These are phyloP conservation scores for Scylla paramamosain DNA, from an alignment of 1,140 invertebrate species.

Conservation along the genomic window DNA sequence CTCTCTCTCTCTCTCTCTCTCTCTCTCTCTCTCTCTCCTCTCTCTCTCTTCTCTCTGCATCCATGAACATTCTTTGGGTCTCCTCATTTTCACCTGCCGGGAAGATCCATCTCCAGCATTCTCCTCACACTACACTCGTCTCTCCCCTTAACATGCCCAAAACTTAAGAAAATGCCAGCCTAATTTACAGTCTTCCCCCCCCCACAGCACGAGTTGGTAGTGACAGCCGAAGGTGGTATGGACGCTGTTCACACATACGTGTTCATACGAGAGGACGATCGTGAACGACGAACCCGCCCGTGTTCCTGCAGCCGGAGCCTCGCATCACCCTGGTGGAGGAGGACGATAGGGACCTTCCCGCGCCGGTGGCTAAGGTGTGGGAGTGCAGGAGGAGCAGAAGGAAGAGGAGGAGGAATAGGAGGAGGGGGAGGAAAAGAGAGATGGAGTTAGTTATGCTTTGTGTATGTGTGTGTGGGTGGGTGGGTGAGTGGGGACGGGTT, in stretches of 20 bases:
- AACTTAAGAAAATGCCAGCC: no score
- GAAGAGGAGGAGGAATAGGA: neutral
- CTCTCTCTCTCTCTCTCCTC: no score
- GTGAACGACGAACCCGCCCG: slow-evolving; percentile 22
- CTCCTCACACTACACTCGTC: neutral
- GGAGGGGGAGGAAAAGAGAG: neutral
- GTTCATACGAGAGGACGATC: neutral
- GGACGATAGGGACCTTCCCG: slow-evolving; percentile 44
- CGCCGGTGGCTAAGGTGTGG: slow-evolving; percentile 30
- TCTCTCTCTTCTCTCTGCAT: no score
- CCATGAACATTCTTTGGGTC: no score
- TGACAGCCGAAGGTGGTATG: neutral
- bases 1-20: no score
- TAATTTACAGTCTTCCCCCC: neutral
- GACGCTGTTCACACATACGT: neutral
- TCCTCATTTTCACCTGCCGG: no score
- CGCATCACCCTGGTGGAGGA: slow-evolving; percentile 42
- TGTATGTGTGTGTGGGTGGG: no score
- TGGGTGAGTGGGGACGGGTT: no score
- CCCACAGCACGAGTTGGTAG: slow-evolving; percentile 43
- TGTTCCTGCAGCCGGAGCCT: slow-evolving; percentile 17
- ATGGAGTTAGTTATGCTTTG: no score
- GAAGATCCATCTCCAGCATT: neutral
- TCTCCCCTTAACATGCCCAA: neutral
- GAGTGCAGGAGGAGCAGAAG: neutral